These are phyloP conservation scores for Atherinomorus stipes DNA, from an alignment of 2,113 vertebrate genomes.

Conservation along the genomic window DNA sequence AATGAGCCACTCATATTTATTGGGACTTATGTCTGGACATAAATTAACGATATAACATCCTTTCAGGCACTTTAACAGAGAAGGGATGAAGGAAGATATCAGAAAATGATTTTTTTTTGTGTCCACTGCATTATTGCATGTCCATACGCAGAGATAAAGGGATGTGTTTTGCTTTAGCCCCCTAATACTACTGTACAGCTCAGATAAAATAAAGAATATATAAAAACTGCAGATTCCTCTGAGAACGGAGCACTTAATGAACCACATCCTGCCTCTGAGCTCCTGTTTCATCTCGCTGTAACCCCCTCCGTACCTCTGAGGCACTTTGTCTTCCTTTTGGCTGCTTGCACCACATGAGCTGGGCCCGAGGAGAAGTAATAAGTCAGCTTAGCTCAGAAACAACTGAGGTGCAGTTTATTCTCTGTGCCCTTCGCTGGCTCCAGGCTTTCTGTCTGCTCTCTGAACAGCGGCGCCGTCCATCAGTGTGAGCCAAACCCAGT, in stretches of 20 bases:
- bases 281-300: slow-evolving; percentile 2
- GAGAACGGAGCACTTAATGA: slow-evolving; percentile 2
- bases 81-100: neutral
- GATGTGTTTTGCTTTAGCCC: slow-evolving; percentile 13
- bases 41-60: slow-evolving; percentile 24
- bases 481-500: slow-evolving; percentile 22
- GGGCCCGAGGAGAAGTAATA: neutral
- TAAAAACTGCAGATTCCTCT: neutral
- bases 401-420: neutral
- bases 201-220: neutral
- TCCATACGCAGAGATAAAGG: slow-evolving; percentile 2
- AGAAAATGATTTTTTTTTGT: neutral
- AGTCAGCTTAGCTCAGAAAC: slow-evolving; percentile 2
- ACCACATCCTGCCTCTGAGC: neutral
- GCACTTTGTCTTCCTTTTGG: slow-evolving; percentile 5
- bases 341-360: slow-evolving; percentile 7
- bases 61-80: slow-evolving; percentile 13
- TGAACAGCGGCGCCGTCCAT: slow-evolving; percentile 21
- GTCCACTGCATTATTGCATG: slow-evolving; percentile 29
- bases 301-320: neutral
- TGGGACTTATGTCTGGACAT: slow-evolving; percentile 11
- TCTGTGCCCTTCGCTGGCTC: neutral
- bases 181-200: neutral
- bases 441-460: neutral
- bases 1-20: slow-evolving; percentile 42